These are phyloP conservation scores for Pipistrellus pygmaeus DNA, from an alignment of 2,797 vertebrate genomes.

Conservation along the genomic window DNA sequence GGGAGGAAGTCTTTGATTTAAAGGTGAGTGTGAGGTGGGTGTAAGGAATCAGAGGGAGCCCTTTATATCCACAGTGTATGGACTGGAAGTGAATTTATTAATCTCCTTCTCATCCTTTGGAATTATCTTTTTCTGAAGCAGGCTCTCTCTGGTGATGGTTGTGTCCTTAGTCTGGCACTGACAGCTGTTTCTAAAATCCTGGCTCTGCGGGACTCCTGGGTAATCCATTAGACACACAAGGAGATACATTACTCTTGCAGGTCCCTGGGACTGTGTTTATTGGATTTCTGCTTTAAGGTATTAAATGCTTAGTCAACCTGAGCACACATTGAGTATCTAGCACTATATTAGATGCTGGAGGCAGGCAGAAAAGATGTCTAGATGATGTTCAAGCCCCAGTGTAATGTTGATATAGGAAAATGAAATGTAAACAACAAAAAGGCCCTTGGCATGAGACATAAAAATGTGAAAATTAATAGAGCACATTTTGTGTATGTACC, in stretches of 20 bases:
- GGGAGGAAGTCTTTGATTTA: constrained; percentile 26
- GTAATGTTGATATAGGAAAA: constrained; percentile 49
- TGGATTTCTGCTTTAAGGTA: constrained; percentile 77
- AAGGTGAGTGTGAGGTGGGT: rapidly evolving
- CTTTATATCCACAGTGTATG: background rate
- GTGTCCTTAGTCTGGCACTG: constrained; percentile 66
- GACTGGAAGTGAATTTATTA: background rate
- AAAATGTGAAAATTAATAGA: constrained; percentile 43
- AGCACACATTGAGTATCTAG: constrained; percentile 41
- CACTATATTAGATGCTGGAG: constrained; percentile 56
- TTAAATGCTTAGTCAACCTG: constrained; percentile 72
- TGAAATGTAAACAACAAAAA: constrained; percentile 56
- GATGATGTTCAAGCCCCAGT: background rate
- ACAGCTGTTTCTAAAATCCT: constrained; percentile 71
- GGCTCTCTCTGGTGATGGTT: constrained; percentile 12
- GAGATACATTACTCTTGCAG: constrained; percentile 67
- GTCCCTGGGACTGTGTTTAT: constrained; percentile 62
- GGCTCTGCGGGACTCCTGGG: constrained; percentile 48
- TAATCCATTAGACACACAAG: constrained; percentile 73
- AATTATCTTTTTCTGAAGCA: constrained; percentile 26
- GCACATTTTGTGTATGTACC: background rate
- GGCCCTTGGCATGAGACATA: constrained; percentile 43
- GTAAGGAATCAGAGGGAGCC: background rate
- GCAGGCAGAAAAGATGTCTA: constrained; percentile 4
- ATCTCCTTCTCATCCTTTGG: constrained; percentile 9